phyloP scores from a whole-genome alignment of 2,113 vertebrate species.

The Pollachius pollachius region DNA sequence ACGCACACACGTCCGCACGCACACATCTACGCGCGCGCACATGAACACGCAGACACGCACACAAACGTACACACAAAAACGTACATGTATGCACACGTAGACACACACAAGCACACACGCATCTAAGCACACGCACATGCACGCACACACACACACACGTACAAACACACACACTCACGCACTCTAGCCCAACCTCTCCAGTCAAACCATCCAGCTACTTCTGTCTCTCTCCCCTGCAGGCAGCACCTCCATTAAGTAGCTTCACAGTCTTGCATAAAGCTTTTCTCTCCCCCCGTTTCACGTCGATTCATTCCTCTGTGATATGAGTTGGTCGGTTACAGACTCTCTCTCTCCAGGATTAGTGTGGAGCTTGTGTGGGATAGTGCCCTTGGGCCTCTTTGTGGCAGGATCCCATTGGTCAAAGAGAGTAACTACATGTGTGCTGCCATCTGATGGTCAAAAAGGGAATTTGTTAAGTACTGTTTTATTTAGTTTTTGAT shows the following conservation, averaged over 20 bases:
- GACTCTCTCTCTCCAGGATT: neutral
- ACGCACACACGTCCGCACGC: neutral
- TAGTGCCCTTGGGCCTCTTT: too few relatives aligned
- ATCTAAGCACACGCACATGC: neutral
- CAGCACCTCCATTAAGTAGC: slow-evolving; percentile 31
- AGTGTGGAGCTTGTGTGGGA: too few relatives aligned
- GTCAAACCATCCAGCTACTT: too few relatives aligned
- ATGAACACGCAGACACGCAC: neutral
- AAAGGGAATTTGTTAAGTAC: too few relatives aligned
- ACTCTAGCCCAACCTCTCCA: neutral
- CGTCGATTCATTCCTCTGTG: neutral
- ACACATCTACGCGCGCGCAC: neutral
- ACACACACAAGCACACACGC: neutral
- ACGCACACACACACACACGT: neutral
- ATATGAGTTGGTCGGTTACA: neutral
- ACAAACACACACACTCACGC: neutral
- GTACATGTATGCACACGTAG: too few relatives aligned
- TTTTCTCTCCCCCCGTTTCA: slow-evolving; percentile 17
- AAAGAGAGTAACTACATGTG: neutral
- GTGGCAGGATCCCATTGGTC: neutral
- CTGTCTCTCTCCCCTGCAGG: neutral
- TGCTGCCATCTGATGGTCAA: too few relatives aligned
- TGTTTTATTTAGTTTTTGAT: too few relatives aligned
- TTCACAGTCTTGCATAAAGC: slow-evolving; percentile 38
- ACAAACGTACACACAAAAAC: neutral